A percentile compares a stretch with the other conserved stretches of the same genome.
Conservation (phyloP, 2,888 invertebrate genomes). For the Piscicola geometra region DNA sequence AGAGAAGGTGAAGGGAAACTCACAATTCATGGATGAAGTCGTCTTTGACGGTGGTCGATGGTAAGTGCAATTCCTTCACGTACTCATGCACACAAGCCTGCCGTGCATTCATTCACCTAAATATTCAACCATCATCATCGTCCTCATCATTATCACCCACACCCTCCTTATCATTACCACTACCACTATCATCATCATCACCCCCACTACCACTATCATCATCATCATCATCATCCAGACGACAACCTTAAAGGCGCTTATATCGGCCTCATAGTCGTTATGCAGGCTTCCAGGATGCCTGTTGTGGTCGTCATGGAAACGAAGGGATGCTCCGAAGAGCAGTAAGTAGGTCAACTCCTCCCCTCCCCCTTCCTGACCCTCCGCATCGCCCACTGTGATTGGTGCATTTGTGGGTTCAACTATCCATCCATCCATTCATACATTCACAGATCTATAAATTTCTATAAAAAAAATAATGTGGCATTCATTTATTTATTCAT, state of each 20-base stretch:
- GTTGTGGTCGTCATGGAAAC: constrained; percentile 80
- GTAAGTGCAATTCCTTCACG: constrained; percentile 78
- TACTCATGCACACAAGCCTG: constrained; percentile 66
- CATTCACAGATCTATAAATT: too few relatives aligned
- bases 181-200: background rate
- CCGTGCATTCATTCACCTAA: constrained; percentile 32
- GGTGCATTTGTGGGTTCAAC: too few relatives aligned
- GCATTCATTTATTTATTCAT: too few relatives aligned
- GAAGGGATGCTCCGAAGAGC: constrained; percentile 80
- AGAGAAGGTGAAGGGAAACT: constrained; percentile 43
- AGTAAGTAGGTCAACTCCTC: constrained; percentile 70
- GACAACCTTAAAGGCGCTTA: constrained; percentile 72
- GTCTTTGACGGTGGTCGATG: constrained; percentile 70
- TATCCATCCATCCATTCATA: too few relatives aligned
- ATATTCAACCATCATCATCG: background rate
- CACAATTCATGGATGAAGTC: constrained; percentile 86
- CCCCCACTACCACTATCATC: background rate
- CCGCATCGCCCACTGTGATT: too few relatives aligned
- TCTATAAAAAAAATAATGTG: too few relatives aligned
- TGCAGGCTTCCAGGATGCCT: constrained; percentile 74
- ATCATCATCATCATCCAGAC: background rate
- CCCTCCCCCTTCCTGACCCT: too few relatives aligned
- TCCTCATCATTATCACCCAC: background rate
- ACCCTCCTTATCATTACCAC: background rate
- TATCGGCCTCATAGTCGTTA: constrained; percentile 81